Evolutionary conservation across 1,140 invertebrate species (phyloP).

Genomic region (Drosophila takahashii): DNA sequence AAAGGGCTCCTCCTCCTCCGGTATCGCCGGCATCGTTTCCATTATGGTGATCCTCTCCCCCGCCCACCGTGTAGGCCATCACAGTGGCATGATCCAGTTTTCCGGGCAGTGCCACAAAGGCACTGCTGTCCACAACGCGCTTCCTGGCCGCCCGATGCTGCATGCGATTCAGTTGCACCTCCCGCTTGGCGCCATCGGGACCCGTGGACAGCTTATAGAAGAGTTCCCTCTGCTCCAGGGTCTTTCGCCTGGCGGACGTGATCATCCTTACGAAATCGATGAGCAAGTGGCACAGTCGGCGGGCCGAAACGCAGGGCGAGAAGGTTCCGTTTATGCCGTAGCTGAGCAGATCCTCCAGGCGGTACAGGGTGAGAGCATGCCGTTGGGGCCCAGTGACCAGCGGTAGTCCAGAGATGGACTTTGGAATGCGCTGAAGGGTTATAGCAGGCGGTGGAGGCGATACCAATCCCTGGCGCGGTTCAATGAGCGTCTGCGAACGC

Average conservation of each 20-base stretch:
- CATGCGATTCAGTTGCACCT: conserved; percentile 88
- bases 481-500: conserved; percentile 86
- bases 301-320: conserved; percentile 86
- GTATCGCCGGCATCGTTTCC: conserved; percentile 23
- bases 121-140: conserved; percentile 75
- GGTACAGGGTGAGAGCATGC: conserved; percentile 91
- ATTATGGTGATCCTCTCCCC: conserved; percentile 23
- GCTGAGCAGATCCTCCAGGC: conserved; percentile 92
- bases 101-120: conserved; percentile 90
- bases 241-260: conserved; percentile 91
- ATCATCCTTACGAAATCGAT: conserved; percentile 92
- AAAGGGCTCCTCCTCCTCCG: conserved; percentile 35
- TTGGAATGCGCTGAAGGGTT: conserved; percentile 74
- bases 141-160: conserved; percentile 86
- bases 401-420: conserved; percentile 87
- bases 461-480: conserved; percentile 74
- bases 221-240: conserved; percentile 92
- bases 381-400: conserved; percentile 92
- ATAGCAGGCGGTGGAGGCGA: conserved; percentile 42
- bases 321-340: conserved; percentile 89
- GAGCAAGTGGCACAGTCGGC: conserved; percentile 90
- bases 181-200: conserved; percentile 89
- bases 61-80: conserved; percentile 91
- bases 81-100: conserved; percentile 96
- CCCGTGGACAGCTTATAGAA: conserved; percentile 88